Base-by-base conservation (phyloP, 2,797 vertebrate genomes). In the Anas georgica region DNA sequence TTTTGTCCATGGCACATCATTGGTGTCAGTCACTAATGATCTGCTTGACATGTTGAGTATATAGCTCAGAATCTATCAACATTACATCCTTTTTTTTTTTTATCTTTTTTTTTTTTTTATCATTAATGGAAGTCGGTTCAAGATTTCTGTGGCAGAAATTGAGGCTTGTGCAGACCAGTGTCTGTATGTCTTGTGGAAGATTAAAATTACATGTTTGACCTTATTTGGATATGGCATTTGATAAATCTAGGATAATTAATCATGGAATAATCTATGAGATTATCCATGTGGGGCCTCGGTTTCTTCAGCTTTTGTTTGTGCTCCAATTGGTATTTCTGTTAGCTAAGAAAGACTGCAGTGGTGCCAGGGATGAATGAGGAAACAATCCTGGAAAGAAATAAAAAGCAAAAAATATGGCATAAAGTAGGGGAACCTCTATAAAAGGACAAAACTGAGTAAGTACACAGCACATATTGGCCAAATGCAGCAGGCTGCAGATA, bases 211-310 rank as follows among this genome's bases (percentile, higher is more conserved):
- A 25, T 33, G 37, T 91, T 75, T 91, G 68, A 83, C 88, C 90
- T 78, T 97, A 93, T 94, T 95, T 94, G 90, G 96, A 75, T 43
- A 59, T 83, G 68, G 29, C 45, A 75, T 90, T 94, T 96, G 83
- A 96, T 94, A 94, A 91, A 75, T 85, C 75, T 85, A 43, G 60
- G 33, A 87, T 62, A 86, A 94, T 85, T 93, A 88, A 91, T 93
- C 37, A 78, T 33, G 58, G 81, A 94, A 68, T 96, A 96, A 94
- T 91, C 90, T 52, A 68, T 35, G 54, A 85, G 83, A 89, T 89
- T 94, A 93, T 89, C 66, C 72, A 62, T 70, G 76, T 88, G 56
- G 50, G 90, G 50, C 83, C 75, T 86, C 56, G 55, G 28, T 56
- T 76, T 74, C 67, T 79, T 45, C 80, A 87, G 72, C 58, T 94